Evolutionary conservation across 2,797 vertebrate species (phyloP).

Genomic region (Heteromormyrus szaboi): DNA sequence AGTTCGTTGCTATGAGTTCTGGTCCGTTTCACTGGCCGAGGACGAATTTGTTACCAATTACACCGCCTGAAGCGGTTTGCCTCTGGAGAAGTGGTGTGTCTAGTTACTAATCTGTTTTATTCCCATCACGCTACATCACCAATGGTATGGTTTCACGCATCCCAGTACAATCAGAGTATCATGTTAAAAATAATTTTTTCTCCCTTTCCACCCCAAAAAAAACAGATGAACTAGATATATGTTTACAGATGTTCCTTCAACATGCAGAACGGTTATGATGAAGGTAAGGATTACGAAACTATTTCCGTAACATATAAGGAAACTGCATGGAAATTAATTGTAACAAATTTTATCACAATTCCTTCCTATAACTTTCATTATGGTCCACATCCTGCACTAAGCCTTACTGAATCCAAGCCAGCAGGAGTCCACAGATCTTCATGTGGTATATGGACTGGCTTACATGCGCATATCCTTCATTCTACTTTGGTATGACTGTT

Average conservation of each 20-base stretch:
- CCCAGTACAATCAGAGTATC: background rate
- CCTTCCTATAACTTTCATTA: background rate
- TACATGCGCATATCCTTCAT: background rate
- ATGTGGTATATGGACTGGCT: background rate
- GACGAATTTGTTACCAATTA: background rate
- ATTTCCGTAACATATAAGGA: background rate
- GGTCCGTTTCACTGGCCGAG: background rate
- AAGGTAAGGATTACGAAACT: background rate
- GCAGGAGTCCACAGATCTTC: background rate
- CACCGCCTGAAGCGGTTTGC: background rate
- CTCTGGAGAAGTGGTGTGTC: background rate
- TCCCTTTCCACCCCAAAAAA: background rate
- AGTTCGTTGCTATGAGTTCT: background rate
- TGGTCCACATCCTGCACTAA: background rate
- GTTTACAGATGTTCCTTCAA: background rate
- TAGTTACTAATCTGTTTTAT: background rate
- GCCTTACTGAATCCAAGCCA: background rate
- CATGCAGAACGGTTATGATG: background rate
- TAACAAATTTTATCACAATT: background rate
- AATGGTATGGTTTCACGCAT: background rate
- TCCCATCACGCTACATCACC: background rate
- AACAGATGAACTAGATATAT: background rate
- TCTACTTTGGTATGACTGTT: background rate
- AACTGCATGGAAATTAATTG: background rate
- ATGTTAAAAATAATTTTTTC: background rate